Evolutionary conservation across 2,113 vertebrate species (phyloP), one percentile per base, ranked within the genome.

Genomic region (Bos javanicus): DNA sequence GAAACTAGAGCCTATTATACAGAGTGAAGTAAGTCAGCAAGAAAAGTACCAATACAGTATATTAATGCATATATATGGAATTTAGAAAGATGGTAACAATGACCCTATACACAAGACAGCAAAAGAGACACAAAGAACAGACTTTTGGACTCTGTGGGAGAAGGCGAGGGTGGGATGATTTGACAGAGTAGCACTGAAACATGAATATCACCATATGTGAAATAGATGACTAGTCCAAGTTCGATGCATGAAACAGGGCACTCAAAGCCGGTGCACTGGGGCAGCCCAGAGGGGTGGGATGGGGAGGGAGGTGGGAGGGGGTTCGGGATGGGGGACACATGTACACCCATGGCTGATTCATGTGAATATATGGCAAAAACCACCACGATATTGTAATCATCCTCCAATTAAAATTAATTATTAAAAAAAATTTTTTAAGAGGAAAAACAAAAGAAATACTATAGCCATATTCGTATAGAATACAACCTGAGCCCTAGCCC

Each of bases 71-170:
- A 39, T 23, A 39, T 39, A 39, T 23, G 67, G n/a, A 71, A 71
- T 71, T 39, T 39, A 39, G n/a, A 39, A 71, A 71, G n/a, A 74
- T 74, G 67, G 19, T 74, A 74, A 25, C 19, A 21, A 71, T 11
- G 4, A 74, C 67, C n/a, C n/a, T 12, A 39, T 39, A 74, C n/a
- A 12, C 2, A 0, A 39, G 10, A 74, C 21, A 74, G 67, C n/a
- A 71, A 71, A 12, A 39, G n/a, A 71, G n/a, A 71, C 67, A 71
- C n/a, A 71, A 71, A 71, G n/a, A 74, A 74, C 10, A 74, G 67
- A 13, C 67, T 74, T 23, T 74, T 74, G n/a, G 3, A 39, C n/a
- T 74, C n/a, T 39, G 7, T 67, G 67, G 36, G 36, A 39, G 36
- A 74, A 39, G 67, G 67, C 2, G 10, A 36, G 36, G 67, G 67